A percentile compares a stretch with the other conserved stretches of the same genome.
These are phyloP conservation scores for Scomberomorus guttatus DNA, from an alignment of 2,797 vertebrate genomes.

Conservation along the genomic window DNA sequence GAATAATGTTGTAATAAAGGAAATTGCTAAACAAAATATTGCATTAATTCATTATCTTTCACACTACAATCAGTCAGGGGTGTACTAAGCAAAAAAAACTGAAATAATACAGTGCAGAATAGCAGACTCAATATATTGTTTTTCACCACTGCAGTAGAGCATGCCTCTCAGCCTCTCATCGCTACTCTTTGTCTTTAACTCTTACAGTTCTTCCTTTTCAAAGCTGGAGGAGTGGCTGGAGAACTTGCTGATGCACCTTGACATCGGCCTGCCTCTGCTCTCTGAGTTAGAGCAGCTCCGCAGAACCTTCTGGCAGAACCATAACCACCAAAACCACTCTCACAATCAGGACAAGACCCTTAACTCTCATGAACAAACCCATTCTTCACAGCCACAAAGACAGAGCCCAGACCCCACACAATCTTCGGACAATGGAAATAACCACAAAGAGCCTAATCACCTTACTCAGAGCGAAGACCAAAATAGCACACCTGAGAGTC, in stretches of 20 bases:
- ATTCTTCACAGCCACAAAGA: conserved; percentile 23
- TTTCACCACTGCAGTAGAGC: not conserved
- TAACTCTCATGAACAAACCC: conserved; percentile 6
- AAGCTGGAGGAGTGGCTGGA: conserved; percentile 95
- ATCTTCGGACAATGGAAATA: conserved; percentile 27
- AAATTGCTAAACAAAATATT: not conserved
- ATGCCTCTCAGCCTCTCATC: not conserved
- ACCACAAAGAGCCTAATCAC: conserved; percentile 14
- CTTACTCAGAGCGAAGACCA: conserved; percentile 21
- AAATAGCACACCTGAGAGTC: conserved; percentile 16
- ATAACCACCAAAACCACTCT: conserved; percentile 62
- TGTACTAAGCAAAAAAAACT: not conserved
- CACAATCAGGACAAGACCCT: conserved; percentile 17
- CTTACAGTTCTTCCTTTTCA: conserved; percentile 89
- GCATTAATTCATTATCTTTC: too few species aligned
- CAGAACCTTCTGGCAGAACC: conserved; percentile 88
- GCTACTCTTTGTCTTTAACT: conserved; percentile 12
- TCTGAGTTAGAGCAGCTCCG: conserved; percentile 92
- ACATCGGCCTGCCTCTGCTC: conserved; percentile 89
- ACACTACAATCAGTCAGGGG: not conserved
- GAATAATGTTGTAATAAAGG: not conserved
- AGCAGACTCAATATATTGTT: not conserved
- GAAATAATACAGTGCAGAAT: not conserved
- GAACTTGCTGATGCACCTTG: conserved; percentile 92
- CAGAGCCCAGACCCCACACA: not conserved